These are phyloP conservation scores for Nudaria mundana DNA, from an alignment of 2,888 invertebrate species.

Conservation along the genomic window DNA sequence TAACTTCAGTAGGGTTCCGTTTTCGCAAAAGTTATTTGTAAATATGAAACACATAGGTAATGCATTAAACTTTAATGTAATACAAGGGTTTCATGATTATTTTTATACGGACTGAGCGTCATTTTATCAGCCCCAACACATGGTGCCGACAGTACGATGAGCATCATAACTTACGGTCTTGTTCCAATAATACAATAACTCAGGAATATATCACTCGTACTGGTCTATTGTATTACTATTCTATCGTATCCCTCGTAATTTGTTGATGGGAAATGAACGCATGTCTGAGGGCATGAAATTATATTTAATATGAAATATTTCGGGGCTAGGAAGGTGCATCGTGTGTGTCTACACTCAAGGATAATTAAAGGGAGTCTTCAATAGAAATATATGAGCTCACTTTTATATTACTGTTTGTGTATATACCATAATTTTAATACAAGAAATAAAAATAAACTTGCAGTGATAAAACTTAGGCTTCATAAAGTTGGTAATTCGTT, in stretches of 20 bases:
- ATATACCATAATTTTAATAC: too few relatives aligned
- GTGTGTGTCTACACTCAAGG: background rate
- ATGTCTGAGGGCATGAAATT: slow-evolving; percentile 11
- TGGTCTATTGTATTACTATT: slow-evolving; percentile 24
- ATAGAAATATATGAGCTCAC: too few relatives aligned
- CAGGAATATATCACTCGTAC: slow-evolving; percentile 31
- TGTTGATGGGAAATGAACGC: slow-evolving; percentile 1
- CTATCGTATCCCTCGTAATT: slow-evolving; percentile 21
- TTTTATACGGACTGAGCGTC: slow-evolving; percentile 23
- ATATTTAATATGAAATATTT: slow-evolving; percentile 33
- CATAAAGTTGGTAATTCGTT: too few relatives aligned
- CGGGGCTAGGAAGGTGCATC: background rate
- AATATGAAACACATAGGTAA: too few relatives aligned
- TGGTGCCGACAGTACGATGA: slow-evolving; percentile 43
- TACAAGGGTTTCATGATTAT: too few relatives aligned
- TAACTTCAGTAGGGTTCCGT: too few relatives aligned
- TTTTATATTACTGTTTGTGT: too few relatives aligned
- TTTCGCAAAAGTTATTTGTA: too few relatives aligned
- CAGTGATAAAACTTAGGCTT: too few relatives aligned
- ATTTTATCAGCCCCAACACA: slow-evolving; percentile 37
- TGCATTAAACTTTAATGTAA: too few relatives aligned
- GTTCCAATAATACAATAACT: slow-evolving; percentile 37
- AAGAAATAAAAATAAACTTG: too few relatives aligned
- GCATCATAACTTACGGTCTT: slow-evolving; percentile 46
- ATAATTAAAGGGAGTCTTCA: too few relatives aligned